Percentiles rank a stretch among this genome's conserved stretches.
phyloP scores from a whole-genome alignment of 2,888 invertebrate genomes.

The Machimus atricapillus region DNA sequence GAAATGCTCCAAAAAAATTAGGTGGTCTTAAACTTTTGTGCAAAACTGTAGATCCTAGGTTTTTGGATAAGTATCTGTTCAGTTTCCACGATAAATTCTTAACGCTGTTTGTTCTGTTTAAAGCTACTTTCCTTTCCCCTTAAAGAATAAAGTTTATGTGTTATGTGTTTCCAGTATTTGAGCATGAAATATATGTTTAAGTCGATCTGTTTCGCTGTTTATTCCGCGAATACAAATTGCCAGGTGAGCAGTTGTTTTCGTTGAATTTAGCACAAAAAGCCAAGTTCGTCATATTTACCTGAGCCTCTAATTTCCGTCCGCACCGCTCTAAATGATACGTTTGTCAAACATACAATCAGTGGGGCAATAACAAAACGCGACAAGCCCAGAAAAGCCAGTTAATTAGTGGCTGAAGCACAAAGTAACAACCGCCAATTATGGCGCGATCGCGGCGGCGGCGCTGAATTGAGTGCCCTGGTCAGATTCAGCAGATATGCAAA shows the following conservation, averaged over 20 bases:
- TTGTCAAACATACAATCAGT: conserved; percentile 24
- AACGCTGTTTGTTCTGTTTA: no score
- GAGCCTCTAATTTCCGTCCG: not conserved
- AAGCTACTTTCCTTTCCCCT: not conserved
- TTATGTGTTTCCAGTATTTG: not conserved
- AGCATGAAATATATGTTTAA: not conserved
- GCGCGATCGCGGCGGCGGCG: not conserved
- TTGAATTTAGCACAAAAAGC: not conserved
- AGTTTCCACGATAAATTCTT: no score
- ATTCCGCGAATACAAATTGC: not conserved
- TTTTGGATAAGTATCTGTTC: no score
- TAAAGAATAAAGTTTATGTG: not conserved
- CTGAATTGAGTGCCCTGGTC: conserved; percentile 8
- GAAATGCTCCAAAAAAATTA: no score
- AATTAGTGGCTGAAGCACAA: conserved; percentile 10
- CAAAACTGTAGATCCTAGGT: no score
- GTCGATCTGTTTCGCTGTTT: not conserved
- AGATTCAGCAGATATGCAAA: not conserved
- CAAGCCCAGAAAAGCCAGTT: conserved; percentile 12
- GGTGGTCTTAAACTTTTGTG: no score
- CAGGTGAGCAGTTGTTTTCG: not conserved
- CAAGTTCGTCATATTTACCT: not conserved
- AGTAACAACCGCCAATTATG: conserved; percentile 29
- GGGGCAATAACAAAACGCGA: conserved; percentile 13
- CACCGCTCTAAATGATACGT: not conserved